Percentiles rank a stretch among this genome's conserved stretches.
Evolutionary conservation across 2,797 vertebrate genomes (phyloP).

Genomic region (Periparus ater): DNA sequence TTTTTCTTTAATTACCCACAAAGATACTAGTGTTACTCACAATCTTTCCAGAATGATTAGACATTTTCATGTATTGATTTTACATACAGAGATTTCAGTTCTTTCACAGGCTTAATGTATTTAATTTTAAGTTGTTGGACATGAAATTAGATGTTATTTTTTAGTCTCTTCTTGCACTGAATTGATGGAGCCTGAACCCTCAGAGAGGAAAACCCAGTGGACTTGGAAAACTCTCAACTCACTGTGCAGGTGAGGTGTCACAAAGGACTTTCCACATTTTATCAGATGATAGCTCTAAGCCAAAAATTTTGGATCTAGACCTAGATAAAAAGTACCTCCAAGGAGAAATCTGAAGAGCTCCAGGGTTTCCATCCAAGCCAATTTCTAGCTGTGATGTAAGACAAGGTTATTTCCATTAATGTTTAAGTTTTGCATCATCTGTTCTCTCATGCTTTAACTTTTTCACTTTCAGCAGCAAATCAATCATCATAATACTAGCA

Average conservation of each 20-base stretch:
- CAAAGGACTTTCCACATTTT: neutral
- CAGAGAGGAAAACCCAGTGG: neutral
- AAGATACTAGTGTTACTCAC: neutral
- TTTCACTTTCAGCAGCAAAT: conserved; percentile 35
- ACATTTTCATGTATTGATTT: neutral
- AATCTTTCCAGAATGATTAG: neutral
- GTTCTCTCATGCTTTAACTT: neutral
- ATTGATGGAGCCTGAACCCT: neutral
- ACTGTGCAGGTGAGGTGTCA: neutral
- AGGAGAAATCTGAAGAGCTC: neutral
- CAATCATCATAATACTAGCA: neutral
- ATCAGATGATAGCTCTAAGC: neutral
- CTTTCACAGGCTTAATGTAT: neutral
- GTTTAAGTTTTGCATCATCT: neutral
- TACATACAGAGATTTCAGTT: neutral
- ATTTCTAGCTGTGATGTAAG: conserved; percentile 4
- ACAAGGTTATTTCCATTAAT: neutral
- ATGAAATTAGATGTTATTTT: neutral
- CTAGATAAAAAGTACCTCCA: neutral
- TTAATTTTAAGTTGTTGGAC: neutral
- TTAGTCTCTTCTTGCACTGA: neutral
- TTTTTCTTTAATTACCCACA: neutral
- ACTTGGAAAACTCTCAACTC: neutral
- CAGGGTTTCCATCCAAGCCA: neutral
- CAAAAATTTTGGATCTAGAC: neutral